A percentile compares a stretch with the other conserved stretches of the same genome.
Evolutionary conservation across 1,140 invertebrate genomes (phyloP).

Genomic region (Drosophila kohkoa): DNA sequence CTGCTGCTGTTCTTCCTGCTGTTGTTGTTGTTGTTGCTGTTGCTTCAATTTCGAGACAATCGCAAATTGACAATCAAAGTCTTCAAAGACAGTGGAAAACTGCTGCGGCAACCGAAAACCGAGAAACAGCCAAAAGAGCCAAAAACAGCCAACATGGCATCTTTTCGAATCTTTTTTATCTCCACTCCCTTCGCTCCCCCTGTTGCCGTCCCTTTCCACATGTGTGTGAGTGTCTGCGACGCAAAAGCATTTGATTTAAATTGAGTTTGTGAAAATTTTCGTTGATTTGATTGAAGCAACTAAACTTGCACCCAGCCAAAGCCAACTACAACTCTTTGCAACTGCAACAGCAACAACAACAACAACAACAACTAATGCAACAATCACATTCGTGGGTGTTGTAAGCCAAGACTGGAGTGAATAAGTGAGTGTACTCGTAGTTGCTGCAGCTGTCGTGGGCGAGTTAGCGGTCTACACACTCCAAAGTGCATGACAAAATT

Average conservation of each 20-base stretch:
- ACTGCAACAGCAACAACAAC: conserved; percentile 19
- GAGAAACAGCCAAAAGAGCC: conserved; percentile 49
- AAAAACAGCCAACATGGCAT: conserved; percentile 72
- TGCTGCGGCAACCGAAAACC: conserved; percentile 69
- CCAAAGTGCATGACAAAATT: conserved; percentile 5
- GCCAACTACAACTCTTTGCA: conserved; percentile 51
- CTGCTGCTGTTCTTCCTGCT: conserved; percentile 38
- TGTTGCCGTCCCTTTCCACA: not conserved
- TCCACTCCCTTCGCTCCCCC: conserved; percentile 1
- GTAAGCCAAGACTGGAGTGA: not conserved
- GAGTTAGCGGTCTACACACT: conserved; percentile 22
- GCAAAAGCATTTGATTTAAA: conserved; percentile 83
- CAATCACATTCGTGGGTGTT: conserved; percentile 8
- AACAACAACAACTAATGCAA: conserved; percentile 20
- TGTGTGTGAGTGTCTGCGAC: conserved; percentile 59
- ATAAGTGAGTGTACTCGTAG: not conserved
- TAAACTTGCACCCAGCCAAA: conserved; percentile 76
- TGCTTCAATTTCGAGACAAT: conserved; percentile 81
- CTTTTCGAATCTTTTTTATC: conserved; percentile 59
- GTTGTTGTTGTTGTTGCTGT: conserved; percentile 42
- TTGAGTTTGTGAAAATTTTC: conserved; percentile 82
- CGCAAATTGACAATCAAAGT: conserved; percentile 83
- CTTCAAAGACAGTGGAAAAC: conserved; percentile 82
- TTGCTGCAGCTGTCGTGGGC: conserved; percentile 12
- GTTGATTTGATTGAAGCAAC: conserved; percentile 83